Evolutionary conservation across 2,797 vertebrate genomes (phyloP), one percentile per base, ranked within the genome.

Genomic region (Gymnodraco acuticeps): DNA sequence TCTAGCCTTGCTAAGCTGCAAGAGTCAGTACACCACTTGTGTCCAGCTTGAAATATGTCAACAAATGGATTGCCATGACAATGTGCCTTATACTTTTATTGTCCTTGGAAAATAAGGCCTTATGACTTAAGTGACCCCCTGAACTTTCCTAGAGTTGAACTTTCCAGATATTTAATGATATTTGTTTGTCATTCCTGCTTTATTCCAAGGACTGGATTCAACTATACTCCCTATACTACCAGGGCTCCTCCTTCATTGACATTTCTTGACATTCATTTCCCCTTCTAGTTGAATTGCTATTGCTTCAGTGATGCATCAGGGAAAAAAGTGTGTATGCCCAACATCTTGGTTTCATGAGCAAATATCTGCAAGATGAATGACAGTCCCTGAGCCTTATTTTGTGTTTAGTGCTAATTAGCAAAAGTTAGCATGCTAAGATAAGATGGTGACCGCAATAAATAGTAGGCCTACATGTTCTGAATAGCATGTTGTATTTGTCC

Each of bases 31-130:
- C 13, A 45, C 31, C 19, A 54, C 43, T 54, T 70, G 41, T 43
- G 13, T 61, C 10, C 9, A 50, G 17, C 58, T 31, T 48, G 11
- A 63, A 79, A 23, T 67, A 42, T 51, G 15, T 50, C 15, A 20
- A 10, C 13, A 14, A 16, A 77, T 15, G 4, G 12, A 31, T 14
- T 71, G 11, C 16, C 23, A 33, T 53, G 14, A 10, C 9, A 10
- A 43, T 53, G 52, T 12, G 0, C 11, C 20, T 69, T 15, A 42
- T 10, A 73, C 11, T 52, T 74, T 42, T 0, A 48, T 16, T 9
- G 38, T 43, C 45, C 11, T 11, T 51, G 15, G 9, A 51, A 2
- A 0, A 41, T 51, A 12, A 81, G 43, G 27, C 1, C 27, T 51
- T 10, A 16, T 0, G 16, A 17, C 33, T 9, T 62, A 14, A 5